Evolutionary conservation across 1,140 invertebrate species (phyloP), one percentile per base, ranked within the genome.

Genomic region (Drosophila dunni): DNA sequence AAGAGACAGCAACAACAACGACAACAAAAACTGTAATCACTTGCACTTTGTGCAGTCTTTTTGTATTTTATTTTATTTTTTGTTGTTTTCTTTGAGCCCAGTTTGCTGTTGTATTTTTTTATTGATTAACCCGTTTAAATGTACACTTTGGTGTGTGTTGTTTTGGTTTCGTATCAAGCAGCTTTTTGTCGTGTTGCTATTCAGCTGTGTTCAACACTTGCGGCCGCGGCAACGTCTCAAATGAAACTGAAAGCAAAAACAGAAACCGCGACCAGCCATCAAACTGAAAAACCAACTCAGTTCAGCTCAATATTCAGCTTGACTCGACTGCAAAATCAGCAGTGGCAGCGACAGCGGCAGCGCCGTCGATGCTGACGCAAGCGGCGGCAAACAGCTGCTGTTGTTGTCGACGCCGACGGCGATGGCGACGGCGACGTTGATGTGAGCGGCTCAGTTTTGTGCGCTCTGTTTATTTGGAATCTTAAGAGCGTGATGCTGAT

Each of bases 191-290:
- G 38, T 63, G 50, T 53, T 60, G 38, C 34, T 64, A 11, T 60
- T 68, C 10, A 58, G 71, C 46, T 78, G 62, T 60, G 58, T 77
- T 53, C 58, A 80, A 62, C 76, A 82, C 84, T 90, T 82, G 84
- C 85, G 78, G 45, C 63, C 84, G 85, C 84, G 81, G 67, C 84
- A 73, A 81, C 74, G 84, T 89, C 84, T 89, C 85, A 89, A 89
- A 89, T 89, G 84, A 89, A 89, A 89, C 84, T 89, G 84, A 89
- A 89, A 89, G 84, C 84, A 89, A 65, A 81, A 75, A 78, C 85
- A 72, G 66, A 79, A 79, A 76, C 74, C 46, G 75, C 78, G 61
- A 61, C 54, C 72, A 54, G 24, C 62, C 40, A 66, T 51, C 62
- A 60, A 66, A 40, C 54, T 29, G 24, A 29, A 20, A 72, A 75